A percentile compares a stretch with the other conserved stretches of the same genome.
Evolutionary conservation across 2,113 vertebrate genomes (phyloP).

Genomic region (Coturnix japonica): DNA sequence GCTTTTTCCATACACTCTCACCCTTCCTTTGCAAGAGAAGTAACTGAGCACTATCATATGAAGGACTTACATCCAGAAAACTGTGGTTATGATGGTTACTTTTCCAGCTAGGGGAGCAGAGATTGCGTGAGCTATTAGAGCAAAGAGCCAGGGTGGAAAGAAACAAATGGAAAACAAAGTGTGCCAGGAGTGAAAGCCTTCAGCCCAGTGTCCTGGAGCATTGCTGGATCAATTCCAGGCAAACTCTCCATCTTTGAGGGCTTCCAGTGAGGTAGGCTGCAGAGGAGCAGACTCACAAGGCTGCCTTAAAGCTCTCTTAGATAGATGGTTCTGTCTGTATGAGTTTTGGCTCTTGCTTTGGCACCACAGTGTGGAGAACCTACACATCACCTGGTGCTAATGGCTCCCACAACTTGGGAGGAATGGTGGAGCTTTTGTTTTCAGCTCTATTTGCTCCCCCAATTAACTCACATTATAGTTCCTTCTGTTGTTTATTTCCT

Average conservation of each 20-base stretch:
- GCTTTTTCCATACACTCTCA: neutral
- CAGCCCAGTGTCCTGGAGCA: neutral
- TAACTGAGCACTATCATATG: neutral
- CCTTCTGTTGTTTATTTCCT: neutral
- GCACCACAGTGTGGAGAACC: neutral
- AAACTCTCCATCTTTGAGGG: neutral
- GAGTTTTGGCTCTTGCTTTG: neutral
- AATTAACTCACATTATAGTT: neutral
- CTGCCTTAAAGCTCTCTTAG: neutral
- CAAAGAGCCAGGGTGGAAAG: neutral
- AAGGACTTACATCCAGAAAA: neutral
- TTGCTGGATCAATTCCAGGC: neutral
- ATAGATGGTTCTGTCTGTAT: neutral
- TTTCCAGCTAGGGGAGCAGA: neutral
- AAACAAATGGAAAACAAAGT: neutral
- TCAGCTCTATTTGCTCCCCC: neutral
- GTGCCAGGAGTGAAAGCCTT: neutral
- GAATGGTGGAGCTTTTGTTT: neutral
- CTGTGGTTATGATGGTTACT: neutral
- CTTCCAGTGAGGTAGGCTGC: neutral
- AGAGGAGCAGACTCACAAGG: fast-evolving
- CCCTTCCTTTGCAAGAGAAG: neutral
- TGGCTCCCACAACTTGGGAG: neutral
- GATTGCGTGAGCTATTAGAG: neutral
- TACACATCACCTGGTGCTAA: neutral